Percentiles rank a stretch among this genome's conserved stretches.
Conservation (phyloP, 1,140 invertebrate genomes). For the Helicorthomorpha holstii region DNA sequence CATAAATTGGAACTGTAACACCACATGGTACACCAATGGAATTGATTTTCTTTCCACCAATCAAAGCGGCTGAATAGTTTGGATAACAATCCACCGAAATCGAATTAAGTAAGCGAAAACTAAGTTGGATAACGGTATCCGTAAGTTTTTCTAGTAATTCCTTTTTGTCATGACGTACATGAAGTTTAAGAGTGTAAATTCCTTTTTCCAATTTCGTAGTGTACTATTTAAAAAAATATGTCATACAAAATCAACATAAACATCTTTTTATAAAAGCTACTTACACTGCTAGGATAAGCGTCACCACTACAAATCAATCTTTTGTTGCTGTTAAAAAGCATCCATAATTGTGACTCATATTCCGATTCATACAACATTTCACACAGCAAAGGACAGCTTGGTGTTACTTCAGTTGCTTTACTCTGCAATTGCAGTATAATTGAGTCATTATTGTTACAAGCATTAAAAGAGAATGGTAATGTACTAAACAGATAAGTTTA, state of each 20-base stretch:
- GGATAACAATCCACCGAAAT: constrained; percentile 61
- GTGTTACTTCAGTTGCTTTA: constrained; percentile 65
- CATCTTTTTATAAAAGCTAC: constrained; percentile 1
- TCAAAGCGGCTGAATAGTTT: constrained; percentile 31
- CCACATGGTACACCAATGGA: constrained; percentile 40
- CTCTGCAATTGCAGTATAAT: constrained; percentile 17
- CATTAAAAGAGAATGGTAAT: constrained; percentile 5
- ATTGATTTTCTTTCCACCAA: constrained; percentile 58
- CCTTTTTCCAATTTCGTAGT: constrained; percentile 79
- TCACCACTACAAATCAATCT: constrained; percentile 67
- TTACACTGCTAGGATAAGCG: constrained; percentile 68
- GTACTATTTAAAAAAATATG: constrained; percentile 39
- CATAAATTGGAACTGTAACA: constrained; percentile 48
- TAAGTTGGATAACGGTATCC: constrained; percentile 49
- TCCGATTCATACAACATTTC: constrained; percentile 83
- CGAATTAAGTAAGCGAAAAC: constrained; percentile 52
- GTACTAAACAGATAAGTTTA: background rate
- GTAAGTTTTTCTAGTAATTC: constrained; percentile 69
- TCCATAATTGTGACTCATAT: constrained; percentile 90
- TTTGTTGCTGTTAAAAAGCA: constrained; percentile 87
- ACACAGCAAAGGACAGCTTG: constrained; percentile 57
- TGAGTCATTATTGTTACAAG: background rate
- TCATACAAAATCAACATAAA: background rate
- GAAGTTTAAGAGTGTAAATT: constrained; percentile 72
- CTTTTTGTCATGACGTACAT: constrained; percentile 74